Evolutionary conservation across 35 echinoderm and acorn worm species (phyloP).

Genomic region (Hemicentrotus pulcherrimus): DNA sequence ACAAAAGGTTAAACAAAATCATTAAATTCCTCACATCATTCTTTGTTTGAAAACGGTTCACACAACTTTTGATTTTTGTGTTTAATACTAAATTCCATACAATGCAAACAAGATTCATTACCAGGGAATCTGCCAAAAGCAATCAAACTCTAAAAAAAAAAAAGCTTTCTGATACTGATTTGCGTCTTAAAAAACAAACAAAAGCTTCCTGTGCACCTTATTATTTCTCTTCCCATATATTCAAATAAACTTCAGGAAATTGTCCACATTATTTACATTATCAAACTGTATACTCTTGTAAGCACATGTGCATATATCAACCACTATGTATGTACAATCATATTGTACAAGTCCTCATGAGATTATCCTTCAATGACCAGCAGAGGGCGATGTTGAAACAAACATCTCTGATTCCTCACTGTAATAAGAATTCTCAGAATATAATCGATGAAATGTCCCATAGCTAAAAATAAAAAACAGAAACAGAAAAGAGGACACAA

Average conservation of each 20-base stretch:
- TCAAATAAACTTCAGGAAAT: not conserved
- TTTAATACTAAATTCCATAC: no score
- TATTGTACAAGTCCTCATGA: not conserved
- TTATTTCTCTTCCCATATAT: not conserved
- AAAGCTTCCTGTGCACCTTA: not conserved
- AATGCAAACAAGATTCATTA: not conserved
- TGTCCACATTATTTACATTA: not conserved
- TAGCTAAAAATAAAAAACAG: constrained; percentile 56
- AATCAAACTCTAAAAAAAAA: not conserved
- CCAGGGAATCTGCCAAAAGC: not conserved
- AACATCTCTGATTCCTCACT: not conserved
- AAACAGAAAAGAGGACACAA: constrained; percentile 25
- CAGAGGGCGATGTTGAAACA: not conserved
- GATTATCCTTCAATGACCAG: not conserved
- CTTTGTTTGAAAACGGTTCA: no score
- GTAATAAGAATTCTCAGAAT: constrained; percentile 18
- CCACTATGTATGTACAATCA: not conserved
- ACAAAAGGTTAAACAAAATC: no score
- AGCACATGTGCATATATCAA: not conserved
- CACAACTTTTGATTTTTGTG: no score
- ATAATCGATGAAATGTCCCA: constrained; percentile 82
- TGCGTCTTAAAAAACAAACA: not conserved
- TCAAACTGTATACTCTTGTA: not conserved
- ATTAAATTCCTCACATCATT: no score
- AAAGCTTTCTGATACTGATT: not conserved